Evolutionary conservation across 1,140 invertebrate species (phyloP), one percentile per base, ranked within the genome.

Genomic region (Lepidostoma basale): DNA sequence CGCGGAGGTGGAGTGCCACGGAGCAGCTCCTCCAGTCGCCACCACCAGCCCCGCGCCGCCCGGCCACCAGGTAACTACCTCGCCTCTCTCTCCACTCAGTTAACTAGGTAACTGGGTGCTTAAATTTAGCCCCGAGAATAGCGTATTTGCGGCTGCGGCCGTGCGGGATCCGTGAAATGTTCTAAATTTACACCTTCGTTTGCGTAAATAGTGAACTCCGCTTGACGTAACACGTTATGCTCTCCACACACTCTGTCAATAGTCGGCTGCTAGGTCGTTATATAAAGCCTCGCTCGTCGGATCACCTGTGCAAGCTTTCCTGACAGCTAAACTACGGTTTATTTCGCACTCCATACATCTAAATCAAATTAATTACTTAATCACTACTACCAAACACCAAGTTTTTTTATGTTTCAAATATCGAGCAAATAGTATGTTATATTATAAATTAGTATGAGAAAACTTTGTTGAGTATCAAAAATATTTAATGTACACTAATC

Each of bases 21-120:
- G 5, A 12, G 9, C 14, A n/a, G 33, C 5, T 9, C 33, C 9
- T 12, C 45, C n/a, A n/a, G 45, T 49, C 22, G 8, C n/a, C 18
- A 49, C 6, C 20, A 12, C n/a, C 45, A 23, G 45, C 9, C 22
- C 18, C 10, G 33, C 33, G 10, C 9, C 33, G 33, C 2, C 33
- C 33, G 33, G 10, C 8, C 18, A 49, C 8, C 18, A 49, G 45
- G 45, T 49, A 49, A 25, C 45, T 49, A 12, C 25, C 45, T 12
- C 45, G 8, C 18, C 25, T 23, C 45, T 47, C 16, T 5, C 44
- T 2, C 39, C 23, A 18, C 30, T 62, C 18, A 44, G 39, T 62
- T 45, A 28, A 62, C 59, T 62, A 23, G 59, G 59, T 62, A 62
- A 62, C 59, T 62, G 40, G 59, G 59, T 62, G 23, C 23, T 40